These are phyloP conservation scores for Rhinoptilus africanus DNA, from an alignment of 2,113 vertebrate species.

Conservation along the genomic window DNA sequence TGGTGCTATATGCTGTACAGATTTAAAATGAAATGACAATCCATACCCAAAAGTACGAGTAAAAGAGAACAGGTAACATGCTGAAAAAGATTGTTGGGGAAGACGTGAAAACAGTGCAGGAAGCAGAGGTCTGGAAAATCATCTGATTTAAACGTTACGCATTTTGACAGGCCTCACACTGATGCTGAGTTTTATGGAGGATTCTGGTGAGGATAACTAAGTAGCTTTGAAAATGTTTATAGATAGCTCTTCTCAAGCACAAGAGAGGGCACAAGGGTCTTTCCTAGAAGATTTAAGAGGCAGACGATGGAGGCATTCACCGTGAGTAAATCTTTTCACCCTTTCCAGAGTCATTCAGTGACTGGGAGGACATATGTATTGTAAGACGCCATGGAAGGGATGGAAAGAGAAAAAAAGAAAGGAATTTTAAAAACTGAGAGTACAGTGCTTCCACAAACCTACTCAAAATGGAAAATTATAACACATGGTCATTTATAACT, in stretches of 20 bases:
- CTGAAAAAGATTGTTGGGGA: neutral
- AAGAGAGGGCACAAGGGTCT: neutral
- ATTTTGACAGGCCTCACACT: neutral
- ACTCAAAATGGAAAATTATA: constrained; percentile 17
- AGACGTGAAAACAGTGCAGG: neutral
- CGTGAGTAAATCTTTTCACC: neutral
- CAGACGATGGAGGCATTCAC: neutral
- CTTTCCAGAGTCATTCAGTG: neutral
- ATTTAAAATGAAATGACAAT: neutral
- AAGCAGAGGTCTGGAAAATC: neutral
- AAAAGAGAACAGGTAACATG: neutral
- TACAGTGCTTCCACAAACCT: neutral
- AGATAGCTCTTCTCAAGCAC: neutral
- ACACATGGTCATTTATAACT: neutral
- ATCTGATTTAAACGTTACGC: neutral
- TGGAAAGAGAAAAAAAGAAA: neutral
- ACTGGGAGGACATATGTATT: neutral
- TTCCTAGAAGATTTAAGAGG: neutral
- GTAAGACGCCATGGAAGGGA: neutral
- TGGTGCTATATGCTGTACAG: fast-evolving
- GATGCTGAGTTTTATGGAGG: neutral
- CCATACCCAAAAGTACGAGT: neutral
- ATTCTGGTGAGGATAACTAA: neutral
- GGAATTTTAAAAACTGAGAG: neutral
- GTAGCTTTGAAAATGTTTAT: neutral